Conservation (phyloP, 2,797 vertebrate species). For the Smutsia gigantea region DNA sequence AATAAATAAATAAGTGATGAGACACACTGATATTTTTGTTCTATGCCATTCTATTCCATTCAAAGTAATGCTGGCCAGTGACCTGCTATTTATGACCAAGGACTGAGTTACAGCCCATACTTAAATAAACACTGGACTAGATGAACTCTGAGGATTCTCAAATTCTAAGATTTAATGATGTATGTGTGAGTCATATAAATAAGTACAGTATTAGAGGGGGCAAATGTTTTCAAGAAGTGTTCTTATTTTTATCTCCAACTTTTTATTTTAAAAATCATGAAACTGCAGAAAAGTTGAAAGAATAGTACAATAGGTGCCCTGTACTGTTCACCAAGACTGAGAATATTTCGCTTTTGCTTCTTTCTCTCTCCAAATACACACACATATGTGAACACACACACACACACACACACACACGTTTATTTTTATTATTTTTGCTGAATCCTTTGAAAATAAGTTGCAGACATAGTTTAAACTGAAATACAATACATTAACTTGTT, state of each 20-base stretch:
- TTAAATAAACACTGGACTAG: background rate
- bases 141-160: constrained; percentile 19
- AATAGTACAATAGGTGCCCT: background rate
- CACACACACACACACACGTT: background rate
- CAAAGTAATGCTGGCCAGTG: background rate
- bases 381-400: background rate
- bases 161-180: background rate
- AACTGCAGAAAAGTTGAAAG: background rate
- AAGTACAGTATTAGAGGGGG: background rate
- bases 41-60: background rate
- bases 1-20: background rate
- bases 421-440: background rate
- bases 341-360: background rate
- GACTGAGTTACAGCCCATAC: background rate
- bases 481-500: background rate
- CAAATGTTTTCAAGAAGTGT: constrained; percentile 13
- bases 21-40: background rate
- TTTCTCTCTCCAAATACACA: background rate
- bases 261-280: background rate
- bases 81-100: background rate
- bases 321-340: background rate
- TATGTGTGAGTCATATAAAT: background rate
- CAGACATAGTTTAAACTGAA: background rate
- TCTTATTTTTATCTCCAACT: background rate
- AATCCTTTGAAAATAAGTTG: background rate